Percentiles rank a stretch among this genome's conserved stretches.
Conservation (phyloP, 2,113 vertebrate genomes). For the Heterocephalus glaber region DNA sequence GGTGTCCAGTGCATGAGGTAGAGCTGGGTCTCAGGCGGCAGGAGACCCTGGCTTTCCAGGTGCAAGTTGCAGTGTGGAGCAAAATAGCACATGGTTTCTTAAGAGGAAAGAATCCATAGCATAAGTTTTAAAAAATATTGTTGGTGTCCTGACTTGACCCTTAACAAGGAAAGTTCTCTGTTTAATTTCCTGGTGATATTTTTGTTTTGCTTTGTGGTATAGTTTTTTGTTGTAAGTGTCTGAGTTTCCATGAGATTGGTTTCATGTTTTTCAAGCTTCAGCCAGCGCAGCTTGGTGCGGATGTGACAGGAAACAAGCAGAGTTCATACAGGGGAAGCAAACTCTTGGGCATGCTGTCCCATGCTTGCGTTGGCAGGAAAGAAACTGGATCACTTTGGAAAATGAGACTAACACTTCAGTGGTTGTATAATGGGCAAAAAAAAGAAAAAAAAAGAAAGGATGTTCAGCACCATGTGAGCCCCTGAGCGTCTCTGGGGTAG, state of each 20-base stretch:
- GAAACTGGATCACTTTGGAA: slow-evolving; percentile 48
- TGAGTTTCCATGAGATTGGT: slow-evolving; percentile 28
- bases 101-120: not conserved
- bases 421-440: not conserved
- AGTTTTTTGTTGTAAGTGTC: not conserved
- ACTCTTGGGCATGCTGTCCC: not conserved
- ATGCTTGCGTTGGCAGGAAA: slow-evolving; percentile 15
- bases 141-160: not conserved
- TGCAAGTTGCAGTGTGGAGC: not conserved
- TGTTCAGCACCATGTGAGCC: not conserved
- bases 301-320: slow-evolving; percentile 39
- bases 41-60: not conserved
- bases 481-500: not conserved
- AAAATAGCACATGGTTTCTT: not conserved
- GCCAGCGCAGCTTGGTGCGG: slow-evolving; percentile 41
- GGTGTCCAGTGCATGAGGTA: not conserved
- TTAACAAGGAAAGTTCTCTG: not conserved
- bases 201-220: slow-evolving; percentile 24
- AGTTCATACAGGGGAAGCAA: not conserved
- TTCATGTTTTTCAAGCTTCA: slow-evolving; percentile 29
- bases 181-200: slow-evolving; percentile 4
- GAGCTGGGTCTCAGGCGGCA: not conserved
- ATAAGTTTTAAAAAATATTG: not conserved
- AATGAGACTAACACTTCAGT: slow-evolving; percentile 21
- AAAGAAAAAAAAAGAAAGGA: not conserved